Conservation (phyloP, 2,797 vertebrate genomes). For the Clarias platycephalus region DNA sequence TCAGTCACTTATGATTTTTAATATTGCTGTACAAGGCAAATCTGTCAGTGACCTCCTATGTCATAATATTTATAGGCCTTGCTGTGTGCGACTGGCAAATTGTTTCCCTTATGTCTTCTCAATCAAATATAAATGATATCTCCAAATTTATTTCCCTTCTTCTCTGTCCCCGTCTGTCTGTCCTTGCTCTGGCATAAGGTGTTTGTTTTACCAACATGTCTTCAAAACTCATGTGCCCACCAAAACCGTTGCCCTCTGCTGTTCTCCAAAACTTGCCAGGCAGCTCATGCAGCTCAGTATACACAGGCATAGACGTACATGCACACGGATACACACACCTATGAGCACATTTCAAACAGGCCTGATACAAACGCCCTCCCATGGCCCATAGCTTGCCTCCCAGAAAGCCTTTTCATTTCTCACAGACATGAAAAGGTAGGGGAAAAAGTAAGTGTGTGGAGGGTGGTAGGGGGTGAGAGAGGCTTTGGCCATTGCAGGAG, state of each 20-base stretch:
- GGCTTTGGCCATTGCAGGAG: slow-evolving; percentile 34
- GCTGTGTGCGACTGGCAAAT: neutral
- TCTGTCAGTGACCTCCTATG: neutral
- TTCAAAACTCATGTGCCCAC: slow-evolving; percentile 28
- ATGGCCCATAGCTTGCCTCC: slow-evolving; percentile 64
- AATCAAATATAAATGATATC: neutral
- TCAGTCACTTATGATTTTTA: neutral
- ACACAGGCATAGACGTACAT: slow-evolving; percentile 9
- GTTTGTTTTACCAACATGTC: neutral
- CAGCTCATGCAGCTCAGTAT: slow-evolving; percentile 11
- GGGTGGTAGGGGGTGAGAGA: neutral
- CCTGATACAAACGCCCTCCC: slow-evolving; percentile 54
- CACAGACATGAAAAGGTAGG: slow-evolving; percentile 47
- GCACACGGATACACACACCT: slow-evolving; percentile 38
- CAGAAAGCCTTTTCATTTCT: slow-evolving; percentile 65
- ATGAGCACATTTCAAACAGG: slow-evolving; percentile 53
- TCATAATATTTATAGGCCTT: neutral
- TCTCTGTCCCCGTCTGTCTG: slow-evolving; percentile 4
- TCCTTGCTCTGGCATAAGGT: neutral
- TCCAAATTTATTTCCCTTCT: neutral
- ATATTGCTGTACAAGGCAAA: neutral
- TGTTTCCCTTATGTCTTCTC: neutral
- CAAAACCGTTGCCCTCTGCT: slow-evolving; percentile 37
- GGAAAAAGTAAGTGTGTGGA: slow-evolving; percentile 10
- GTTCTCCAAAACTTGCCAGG: slow-evolving; percentile 29